Percentiles rank a stretch among this genome's conserved stretches.
phyloP scores from a whole-genome alignment of 2,113 vertebrate genomes.

The Lophura nycthemera region DNA sequence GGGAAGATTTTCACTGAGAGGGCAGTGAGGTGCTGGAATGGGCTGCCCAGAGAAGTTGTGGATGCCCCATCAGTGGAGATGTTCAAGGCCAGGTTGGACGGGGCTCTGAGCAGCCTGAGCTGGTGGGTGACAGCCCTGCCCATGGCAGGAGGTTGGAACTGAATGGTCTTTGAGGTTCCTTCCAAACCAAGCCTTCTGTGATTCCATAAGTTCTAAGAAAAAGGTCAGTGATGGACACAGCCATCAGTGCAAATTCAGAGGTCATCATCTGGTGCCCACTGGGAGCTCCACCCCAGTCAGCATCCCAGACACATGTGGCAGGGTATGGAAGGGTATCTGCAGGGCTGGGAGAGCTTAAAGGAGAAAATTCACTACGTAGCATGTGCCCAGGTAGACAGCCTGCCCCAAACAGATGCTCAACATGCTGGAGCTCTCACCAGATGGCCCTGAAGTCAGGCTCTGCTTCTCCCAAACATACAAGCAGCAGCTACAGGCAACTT shows the following conservation, averaged over 20 bases:
- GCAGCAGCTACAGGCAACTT: not conserved
- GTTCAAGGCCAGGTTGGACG: no score
- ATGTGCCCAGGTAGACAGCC: rapidly evolving
- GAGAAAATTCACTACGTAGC: not conserved
- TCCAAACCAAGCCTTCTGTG: no score
- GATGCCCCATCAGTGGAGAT: no score
- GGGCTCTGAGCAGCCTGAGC: no score
- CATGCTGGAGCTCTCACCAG: not conserved
- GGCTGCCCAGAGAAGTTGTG: no score
- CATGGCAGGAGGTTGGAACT: no score
- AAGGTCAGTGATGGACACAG: not conserved
- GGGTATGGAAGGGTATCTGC: rapidly evolving
- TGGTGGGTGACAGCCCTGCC: no score
- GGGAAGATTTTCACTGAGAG: no score
- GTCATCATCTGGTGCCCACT: not conserved
- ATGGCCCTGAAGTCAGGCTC: rapidly evolving
- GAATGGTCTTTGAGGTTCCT: no score
- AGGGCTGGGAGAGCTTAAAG: not conserved
- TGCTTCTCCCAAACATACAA: not conserved
- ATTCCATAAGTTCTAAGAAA: no score
- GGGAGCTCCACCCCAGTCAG: not conserved
- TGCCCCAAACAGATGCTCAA: not conserved
- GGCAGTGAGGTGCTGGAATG: no score
- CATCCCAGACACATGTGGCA: rapidly evolving
- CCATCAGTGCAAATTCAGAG: rapidly evolving